phyloP scores from a whole-genome alignment of 1,140 invertebrate genomes.

The Harpegnathos saltator region DNA sequence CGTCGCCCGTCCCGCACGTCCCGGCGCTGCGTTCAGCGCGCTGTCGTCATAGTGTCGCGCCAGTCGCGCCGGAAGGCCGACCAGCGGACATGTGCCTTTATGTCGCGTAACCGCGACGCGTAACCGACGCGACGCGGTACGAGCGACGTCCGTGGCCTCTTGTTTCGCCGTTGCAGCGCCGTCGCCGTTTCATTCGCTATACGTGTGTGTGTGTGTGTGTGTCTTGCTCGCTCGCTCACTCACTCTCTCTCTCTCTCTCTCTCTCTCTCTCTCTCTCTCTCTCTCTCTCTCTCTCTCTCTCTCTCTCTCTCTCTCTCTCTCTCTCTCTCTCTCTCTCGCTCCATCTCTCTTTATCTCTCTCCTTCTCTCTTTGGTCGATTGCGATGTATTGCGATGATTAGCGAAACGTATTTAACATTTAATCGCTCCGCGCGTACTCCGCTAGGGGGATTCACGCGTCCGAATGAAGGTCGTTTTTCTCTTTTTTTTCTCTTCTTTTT shows the following conservation, averaged over 20 bases:
- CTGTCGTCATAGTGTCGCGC: slow-evolving; percentile 45
- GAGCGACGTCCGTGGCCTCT: slow-evolving; percentile 34
- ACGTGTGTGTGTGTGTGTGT: too few species aligned
- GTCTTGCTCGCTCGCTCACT: too few species aligned
- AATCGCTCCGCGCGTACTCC: background rate
- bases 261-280: background rate
- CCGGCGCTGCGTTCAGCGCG: background rate
- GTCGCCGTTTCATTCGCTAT: background rate
- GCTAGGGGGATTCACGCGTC: background rate
- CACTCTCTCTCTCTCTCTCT: background rate
- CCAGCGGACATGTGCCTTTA: slow-evolving; percentile 18
- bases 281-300: background rate
- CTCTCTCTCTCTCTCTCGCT: background rate
- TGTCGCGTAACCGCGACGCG: slow-evolving; percentile 7
- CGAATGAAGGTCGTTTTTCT: background rate
- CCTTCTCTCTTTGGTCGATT: background rate
- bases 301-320: background rate
- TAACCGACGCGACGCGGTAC: slow-evolving; percentile 19
- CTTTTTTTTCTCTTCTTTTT: background rate
- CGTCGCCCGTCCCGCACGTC: slow-evolving; percentile 8
- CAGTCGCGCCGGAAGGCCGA: slow-evolving; percentile 43
- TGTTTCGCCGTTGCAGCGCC: slow-evolving; percentile 12
- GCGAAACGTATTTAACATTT: slow-evolving; percentile 3
- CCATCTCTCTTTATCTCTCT: too few species aligned
- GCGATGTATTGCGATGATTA: slow-evolving; percentile 15